Base-by-base conservation (phyloP, 2,797 vertebrate genomes). In the Microctenopoma stevenorrisi region DNA sequence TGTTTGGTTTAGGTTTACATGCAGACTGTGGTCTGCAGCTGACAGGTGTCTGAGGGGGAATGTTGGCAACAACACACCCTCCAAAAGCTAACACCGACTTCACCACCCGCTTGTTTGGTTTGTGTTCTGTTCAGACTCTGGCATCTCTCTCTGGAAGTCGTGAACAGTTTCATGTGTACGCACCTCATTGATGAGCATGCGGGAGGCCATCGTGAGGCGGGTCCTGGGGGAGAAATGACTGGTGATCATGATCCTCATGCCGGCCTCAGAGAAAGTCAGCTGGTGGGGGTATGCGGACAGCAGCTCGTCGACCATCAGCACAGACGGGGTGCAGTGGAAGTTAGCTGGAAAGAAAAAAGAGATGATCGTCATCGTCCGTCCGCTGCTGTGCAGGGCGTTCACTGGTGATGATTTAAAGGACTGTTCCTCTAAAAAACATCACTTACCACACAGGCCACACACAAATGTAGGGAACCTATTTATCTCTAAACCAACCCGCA, bases 151-250 rank as follows among this genome's bases (percentile, higher is more conserved):
- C 35, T 10, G 7, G 65, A 13, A 12, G 44, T 1, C 16, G 25
- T n/a, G 9, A 12, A 1, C 9, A 7, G n/a, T 18, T n/a, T 2
- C 10, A 9, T 13, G n/a, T 33, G 7, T 3, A 35, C 16, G 93
- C 88, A 98, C 98, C 97, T 99, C 98, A 22, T 95, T 98, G 91
- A 99, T 99, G 67, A 99, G 87, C 97, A 99, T 98, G n/a, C 98
- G 95, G 22, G 98, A 99, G 72, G 98, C 98, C 98, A 99, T 99
- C 79, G 97, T 96, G 81, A 99, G 97, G 22, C 98, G 94, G 55
- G 98, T 99, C 83, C 96, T 96, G 4, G 98, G 97, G 46, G 96
- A 97, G 73, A 99, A 99, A 87, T 99, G 97, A 79, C 95, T 98
- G 64, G 98, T 99, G 91, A 99, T 99, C 98, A 99, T 99, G 90